Evolutionary conservation across 2,113 vertebrate genomes (phyloP).

Genomic region (Aleadryas rufinucha): DNA sequence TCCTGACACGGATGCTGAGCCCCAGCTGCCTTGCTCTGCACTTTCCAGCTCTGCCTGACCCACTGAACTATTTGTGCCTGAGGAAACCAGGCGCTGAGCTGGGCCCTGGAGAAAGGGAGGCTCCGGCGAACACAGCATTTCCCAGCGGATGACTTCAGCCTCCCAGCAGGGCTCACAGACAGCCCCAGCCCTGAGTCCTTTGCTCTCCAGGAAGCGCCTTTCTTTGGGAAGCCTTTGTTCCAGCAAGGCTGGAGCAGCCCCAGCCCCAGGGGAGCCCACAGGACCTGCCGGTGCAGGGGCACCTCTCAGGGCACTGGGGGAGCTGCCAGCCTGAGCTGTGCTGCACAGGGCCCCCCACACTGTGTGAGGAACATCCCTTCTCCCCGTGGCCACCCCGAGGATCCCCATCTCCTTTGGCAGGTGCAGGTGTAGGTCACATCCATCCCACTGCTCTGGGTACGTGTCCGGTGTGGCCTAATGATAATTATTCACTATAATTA

Average conservation of each 20-base stretch:
- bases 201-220: constrained; percentile 44
- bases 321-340: neutral
- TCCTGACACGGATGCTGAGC: neutral
- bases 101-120: neutral
- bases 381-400: neutral
- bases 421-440: fast-evolving
- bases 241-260: neutral
- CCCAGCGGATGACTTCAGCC: constrained; percentile 47
- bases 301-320: neutral
- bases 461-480: fast-evolving
- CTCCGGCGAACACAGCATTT: neutral
- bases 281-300: fast-evolving
- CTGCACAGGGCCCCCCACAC: fast-evolving
- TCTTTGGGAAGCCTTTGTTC: constrained; percentile 56
- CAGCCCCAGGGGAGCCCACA: fast-evolving
- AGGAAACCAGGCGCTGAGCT: neutral
- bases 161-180: neutral
- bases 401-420: neutral
- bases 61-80: neutral
- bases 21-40: fast-evolving
- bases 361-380: neutral
- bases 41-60: neutral
- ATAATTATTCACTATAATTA: neutral
- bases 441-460: fast-evolving
- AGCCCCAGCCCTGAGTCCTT: neutral